Percentiles rank a stretch among this genome's conserved stretches.
Conservation (phyloP, 2,888 invertebrate species). For the Anthoptus insignis region DNA sequence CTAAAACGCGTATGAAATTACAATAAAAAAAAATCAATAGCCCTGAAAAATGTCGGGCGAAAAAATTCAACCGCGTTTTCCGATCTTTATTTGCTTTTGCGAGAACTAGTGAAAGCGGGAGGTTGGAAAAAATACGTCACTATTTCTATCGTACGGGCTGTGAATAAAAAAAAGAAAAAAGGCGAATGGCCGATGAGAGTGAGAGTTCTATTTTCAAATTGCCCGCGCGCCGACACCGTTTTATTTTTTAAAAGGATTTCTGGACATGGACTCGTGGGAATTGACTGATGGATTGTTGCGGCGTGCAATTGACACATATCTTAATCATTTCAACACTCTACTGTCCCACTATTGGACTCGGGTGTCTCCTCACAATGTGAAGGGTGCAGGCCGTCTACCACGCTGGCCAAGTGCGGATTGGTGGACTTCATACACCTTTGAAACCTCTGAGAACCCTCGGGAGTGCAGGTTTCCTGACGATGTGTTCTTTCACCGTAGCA, state of each 20-base stretch:
- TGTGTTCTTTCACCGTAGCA: no score
- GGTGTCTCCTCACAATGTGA: no score
- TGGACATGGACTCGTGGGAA: slow-evolving; percentile 56
- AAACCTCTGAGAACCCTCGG: no score
- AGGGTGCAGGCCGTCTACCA: no score
- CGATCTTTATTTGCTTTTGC: slow-evolving; percentile 83
- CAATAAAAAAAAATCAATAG: slow-evolving; percentile 69
- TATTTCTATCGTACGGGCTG: slow-evolving; percentile 80
- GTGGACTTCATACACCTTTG: no score
- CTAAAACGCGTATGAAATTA: slow-evolving; percentile 59
- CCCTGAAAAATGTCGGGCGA: slow-evolving; percentile 68
- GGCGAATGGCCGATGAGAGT: slow-evolving; percentile 68
- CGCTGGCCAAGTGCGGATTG: no score
- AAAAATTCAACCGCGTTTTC: slow-evolving; percentile 74
- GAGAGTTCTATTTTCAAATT: slow-evolving; percentile 82
- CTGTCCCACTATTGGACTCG: no score
- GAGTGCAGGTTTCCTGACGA: no score
- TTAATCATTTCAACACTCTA: no score
- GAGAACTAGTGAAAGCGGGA: slow-evolving; percentile 79
- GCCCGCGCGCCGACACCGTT: slow-evolving; percentile 64
- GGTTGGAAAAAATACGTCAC: slow-evolving; percentile 79
- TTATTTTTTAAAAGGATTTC: slow-evolving; percentile 62
- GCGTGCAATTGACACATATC: slow-evolving; percentile 7
- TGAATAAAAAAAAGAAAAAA: slow-evolving; percentile 71
- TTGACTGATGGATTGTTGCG: slow-evolving; percentile 37